phyloP scores from a whole-genome alignment of 2,797 vertebrate species.

The Sebastolobus altivelis region DNA sequence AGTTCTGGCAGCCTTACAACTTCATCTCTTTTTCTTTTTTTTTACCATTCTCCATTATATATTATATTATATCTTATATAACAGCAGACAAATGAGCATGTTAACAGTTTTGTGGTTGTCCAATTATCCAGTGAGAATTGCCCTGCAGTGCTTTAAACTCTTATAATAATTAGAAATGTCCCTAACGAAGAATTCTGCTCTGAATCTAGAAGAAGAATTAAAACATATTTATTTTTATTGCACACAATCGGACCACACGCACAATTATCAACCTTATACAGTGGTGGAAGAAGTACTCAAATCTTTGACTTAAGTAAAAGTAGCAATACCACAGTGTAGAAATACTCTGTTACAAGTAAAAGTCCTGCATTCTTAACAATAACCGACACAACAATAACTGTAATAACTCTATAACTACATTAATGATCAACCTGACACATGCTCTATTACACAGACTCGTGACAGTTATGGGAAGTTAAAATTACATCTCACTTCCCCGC shows the following conservation, averaged over 20 bases:
- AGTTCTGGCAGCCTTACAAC: neutral
- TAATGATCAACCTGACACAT: rapidly evolving
- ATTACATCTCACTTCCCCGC: no score
- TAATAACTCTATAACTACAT: no score
- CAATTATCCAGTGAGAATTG: slow-evolving; percentile 8
- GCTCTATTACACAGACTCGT: no score
- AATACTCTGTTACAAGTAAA: no score
- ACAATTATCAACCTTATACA: neutral
- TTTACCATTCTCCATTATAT: neutral
- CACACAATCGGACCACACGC: neutral
- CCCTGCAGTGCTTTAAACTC: neutral
- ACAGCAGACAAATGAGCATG: slow-evolving; percentile 12
- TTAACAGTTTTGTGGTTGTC: slow-evolving; percentile 14
- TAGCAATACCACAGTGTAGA: no score
- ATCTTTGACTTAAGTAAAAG: no score
- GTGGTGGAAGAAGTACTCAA: neutral
- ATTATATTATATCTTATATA: no score
- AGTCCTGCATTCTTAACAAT: no score
- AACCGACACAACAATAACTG: no score
- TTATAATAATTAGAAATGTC: neutral
- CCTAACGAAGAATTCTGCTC: neutral
- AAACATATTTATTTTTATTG: neutral
- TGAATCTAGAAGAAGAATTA: neutral
- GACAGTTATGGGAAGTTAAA: no score
- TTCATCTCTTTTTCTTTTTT: slow-evolving; percentile 2